These are phyloP conservation scores for Venustaconcha ellipsiformis DNA, from an alignment of 1,140 invertebrate species.

Conservation along the genomic window DNA sequence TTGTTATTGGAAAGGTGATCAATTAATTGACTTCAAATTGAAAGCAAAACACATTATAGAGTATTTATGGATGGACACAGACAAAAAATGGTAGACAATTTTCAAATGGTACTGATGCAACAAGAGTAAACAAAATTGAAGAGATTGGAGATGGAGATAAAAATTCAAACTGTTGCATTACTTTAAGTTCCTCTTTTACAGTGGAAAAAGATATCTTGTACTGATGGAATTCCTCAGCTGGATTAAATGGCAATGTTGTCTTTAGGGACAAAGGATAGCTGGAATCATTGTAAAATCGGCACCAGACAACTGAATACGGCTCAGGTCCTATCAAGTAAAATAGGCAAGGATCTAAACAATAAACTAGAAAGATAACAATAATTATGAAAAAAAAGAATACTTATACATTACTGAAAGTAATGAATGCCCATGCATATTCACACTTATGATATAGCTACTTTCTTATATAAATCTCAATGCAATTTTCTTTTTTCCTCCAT, in stretches of 20 bases:
- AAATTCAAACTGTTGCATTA: constrained; percentile 1
- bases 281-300: constrained; percentile 12
- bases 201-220: constrained; percentile 19
- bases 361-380: neutral
- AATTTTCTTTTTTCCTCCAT: too few species aligned
- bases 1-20: too few species aligned
- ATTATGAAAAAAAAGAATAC: neutral
- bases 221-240: constrained; percentile 14
- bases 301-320: constrained; percentile 30
- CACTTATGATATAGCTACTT: neutral
- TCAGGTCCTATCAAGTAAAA: constrained; percentile 8
- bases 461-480: too few species aligned
- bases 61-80: neutral
- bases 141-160: neutral
- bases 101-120: neutral
- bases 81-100: neutral
- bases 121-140: neutral
- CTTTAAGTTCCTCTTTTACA: constrained; percentile 20
- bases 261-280: constrained; percentile 11
- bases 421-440: neutral
- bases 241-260: constrained; percentile 21
- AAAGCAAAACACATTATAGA: neutral
- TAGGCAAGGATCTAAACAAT: neutral
- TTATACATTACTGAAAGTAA: neutral
- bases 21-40: neutral